Base-by-base conservation (phyloP, 2,888 invertebrate species). In the Tigriopus californicus region DNA sequence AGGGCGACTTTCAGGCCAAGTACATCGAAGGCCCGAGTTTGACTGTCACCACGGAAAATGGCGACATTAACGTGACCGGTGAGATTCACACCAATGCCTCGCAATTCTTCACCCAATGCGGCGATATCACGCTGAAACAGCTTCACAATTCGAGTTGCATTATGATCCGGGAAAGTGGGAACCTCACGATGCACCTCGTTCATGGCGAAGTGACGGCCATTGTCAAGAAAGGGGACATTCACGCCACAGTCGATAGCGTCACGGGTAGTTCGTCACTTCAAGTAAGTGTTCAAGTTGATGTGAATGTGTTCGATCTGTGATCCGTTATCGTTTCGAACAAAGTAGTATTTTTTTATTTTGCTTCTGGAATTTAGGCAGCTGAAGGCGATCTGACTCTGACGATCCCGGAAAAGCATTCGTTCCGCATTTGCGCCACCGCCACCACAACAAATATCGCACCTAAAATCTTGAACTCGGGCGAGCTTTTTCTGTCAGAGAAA, bases 31-130 rank as follows among this genome's bases (percentile, higher is more conserved):
- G 56, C 1, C 44, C 44, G n/a, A 42, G 42, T 13, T 1, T 56
- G 6, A 20, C 46, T 12, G 56, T 46, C n/a, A 25, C 42, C 1
- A 56, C 56, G 5, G 46, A 56, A 8, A 24, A 56, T 2, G 56
- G 56, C 15, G 56, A 56, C 44, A 56, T 56, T 22, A 56, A 46
- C 15, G 20, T 56, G 42, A 22, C 18, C 10, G 33, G 46, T 10
- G 44, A 24, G 10, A 44, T 56, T 2, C 18, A 46, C 18, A 22
- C 20, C 6, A 46, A 56, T 3, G 56, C 18, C 18, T 56, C 25
- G n/a, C 46, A 25, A 22, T 33, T 56, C n/a, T 56, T 20, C 18
- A 56, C 56, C 20, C 44, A 22, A 20, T 44, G 44, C 46, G 56
- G 56, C n/a, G 18, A 56, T 20, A 46, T 56, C 6, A 42, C 25